Evolutionary conservation across 2,113 vertebrate species (phyloP).

Genomic region (Acanthisitta chloris): DNA sequence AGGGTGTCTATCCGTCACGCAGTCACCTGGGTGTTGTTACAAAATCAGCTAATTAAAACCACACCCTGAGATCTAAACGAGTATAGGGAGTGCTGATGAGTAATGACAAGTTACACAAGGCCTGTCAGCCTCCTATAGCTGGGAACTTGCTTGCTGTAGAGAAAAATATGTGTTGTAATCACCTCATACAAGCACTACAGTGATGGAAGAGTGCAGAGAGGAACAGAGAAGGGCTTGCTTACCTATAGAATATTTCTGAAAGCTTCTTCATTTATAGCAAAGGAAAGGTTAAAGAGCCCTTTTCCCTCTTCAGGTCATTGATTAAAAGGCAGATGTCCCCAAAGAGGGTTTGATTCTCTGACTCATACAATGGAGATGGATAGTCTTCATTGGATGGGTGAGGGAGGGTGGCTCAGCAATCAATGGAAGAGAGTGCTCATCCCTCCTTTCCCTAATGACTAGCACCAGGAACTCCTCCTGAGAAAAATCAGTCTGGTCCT

Average conservation of each 20-base stretch:
- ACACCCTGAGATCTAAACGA: constrained; percentile 21
- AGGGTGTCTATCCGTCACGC: constrained; percentile 10
- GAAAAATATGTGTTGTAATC: constrained; percentile 17
- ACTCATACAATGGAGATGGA: neutral
- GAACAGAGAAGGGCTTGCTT: neutral
- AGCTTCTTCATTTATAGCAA: neutral
- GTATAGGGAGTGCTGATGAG: constrained; percentile 35
- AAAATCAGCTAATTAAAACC: constrained; percentile 50
- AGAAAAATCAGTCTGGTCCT: neutral
- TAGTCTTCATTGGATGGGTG: neutral
- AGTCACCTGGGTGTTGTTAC: constrained; percentile 13
- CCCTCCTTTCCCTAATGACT: neutral
- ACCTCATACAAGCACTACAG: neutral
- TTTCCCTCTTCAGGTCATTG: neutral
- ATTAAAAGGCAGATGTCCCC: neutral
- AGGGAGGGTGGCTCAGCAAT: neutral
- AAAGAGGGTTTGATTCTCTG: neutral
- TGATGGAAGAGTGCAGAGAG: neutral
- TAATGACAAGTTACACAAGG: constrained; percentile 29
- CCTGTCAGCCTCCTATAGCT: constrained; percentile 18
- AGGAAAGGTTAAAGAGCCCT: neutral
- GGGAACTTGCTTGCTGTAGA: neutral
- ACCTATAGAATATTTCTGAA: neutral
- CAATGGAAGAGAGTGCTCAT: neutral
- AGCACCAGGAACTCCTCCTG: neutral